Conservation (phyloP, 2,113 vertebrate species). For the Amblyornis subalaris region DNA sequence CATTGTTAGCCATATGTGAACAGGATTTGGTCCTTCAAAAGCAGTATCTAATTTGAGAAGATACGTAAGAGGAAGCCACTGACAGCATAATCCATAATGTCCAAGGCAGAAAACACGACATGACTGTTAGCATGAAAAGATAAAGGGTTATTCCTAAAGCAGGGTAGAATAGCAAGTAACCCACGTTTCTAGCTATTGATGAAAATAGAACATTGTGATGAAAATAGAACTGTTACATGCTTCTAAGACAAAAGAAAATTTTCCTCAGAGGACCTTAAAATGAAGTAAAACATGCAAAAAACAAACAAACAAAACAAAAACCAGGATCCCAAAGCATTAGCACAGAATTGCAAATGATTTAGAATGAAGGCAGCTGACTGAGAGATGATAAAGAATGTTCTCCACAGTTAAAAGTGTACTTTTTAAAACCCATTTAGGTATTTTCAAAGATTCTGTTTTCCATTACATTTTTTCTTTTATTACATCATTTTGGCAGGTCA, state of each 20-base stretch:
- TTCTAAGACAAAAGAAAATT: background rate
- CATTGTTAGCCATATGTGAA: background rate
- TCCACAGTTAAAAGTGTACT: background rate
- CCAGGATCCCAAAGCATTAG: background rate
- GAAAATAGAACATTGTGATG: background rate
- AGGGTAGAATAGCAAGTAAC: background rate
- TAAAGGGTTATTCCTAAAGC: background rate
- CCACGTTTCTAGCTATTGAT: background rate
- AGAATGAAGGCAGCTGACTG: background rate
- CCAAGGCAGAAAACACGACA: background rate
- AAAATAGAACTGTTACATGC: background rate
- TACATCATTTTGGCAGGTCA: background rate
- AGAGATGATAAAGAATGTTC: background rate
- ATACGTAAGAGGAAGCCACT: background rate
- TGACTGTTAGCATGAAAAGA: background rate
- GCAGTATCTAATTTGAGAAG: background rate
- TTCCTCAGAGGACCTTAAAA: background rate
- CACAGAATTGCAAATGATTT: background rate
- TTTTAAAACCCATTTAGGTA: background rate
- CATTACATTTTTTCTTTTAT: background rate
- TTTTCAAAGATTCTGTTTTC: background rate
- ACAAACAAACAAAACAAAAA: background rate
- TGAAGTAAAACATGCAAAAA: background rate
- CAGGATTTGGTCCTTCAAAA: background rate
- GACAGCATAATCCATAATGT: background rate